Conservation (phyloP, 2,797 vertebrate species). For the Sebastes vulpes region DNA sequence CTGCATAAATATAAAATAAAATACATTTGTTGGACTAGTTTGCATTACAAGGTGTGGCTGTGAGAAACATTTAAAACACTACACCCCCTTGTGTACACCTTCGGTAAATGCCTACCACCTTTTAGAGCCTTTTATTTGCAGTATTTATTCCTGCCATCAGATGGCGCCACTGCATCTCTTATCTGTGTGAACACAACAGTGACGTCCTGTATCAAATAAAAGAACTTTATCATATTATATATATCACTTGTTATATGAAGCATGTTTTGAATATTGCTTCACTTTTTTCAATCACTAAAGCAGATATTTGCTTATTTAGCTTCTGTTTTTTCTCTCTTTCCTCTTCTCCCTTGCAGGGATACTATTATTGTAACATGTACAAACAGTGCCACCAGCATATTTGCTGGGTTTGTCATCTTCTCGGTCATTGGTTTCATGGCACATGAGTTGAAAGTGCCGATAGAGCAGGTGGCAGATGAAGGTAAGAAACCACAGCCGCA, state of each 20-base stretch:
- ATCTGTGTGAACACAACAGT: neutral
- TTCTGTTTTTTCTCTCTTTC: slow-evolving; percentile 5
- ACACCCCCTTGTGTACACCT: neutral
- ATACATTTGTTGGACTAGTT: neutral
- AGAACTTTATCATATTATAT: neutral
- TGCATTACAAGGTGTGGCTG: neutral
- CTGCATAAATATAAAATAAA: neutral
- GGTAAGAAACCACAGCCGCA: slow-evolving; percentile 79
- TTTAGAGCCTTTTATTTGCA: neutral
- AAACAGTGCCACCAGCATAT: slow-evolving; percentile 98
- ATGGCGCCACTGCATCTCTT: slow-evolving; percentile 22
- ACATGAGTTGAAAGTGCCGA: slow-evolving; percentile 96
- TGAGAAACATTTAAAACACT: neutral
- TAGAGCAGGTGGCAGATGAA: slow-evolving; percentile 98
- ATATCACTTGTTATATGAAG: neutral
- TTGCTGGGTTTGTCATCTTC: slow-evolving; percentile 99
- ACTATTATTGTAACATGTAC: slow-evolving; percentile 96
- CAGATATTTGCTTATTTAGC: neutral
- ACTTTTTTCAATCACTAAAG: neutral
- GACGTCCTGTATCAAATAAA: neutral
- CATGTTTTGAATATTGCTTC: slow-evolving; percentile 1
- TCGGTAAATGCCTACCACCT: neutral
- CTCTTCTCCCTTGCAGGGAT: slow-evolving; percentile 84
- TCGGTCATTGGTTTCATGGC: slow-evolving; percentile 99
- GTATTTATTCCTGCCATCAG: slow-evolving; percentile 32